Base-by-base conservation (phyloP, 2,113 vertebrate species). In the Arvicanthis niloticus region DNA sequence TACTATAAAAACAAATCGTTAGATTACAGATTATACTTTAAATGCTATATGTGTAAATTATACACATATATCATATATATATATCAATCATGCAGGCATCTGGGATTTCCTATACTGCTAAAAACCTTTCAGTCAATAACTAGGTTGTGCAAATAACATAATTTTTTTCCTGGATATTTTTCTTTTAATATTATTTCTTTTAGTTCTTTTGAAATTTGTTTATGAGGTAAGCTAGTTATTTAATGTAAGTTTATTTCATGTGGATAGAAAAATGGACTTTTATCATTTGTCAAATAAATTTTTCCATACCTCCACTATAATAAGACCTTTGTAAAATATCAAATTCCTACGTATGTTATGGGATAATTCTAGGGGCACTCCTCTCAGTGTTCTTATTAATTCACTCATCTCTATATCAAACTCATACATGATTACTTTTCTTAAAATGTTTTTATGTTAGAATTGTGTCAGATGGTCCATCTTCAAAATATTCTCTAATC, bases 271-370 rank as follows among this genome's bases (percentile, higher is more conserved):
- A 11, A n/a, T 93, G 8, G 80, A 9, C 2, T 78, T 93, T 48
- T 75, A 91, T 40, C 48, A 93, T 89, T 78, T 94, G 37, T 42
- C 85, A 91, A 89, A 82, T 80, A 92, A 96, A 48, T 1, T 7
- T 2, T 73, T 94, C 60, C 4, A 53, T 77, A 8, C 29, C 5
- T 60, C 51, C 62, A 53, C 7, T 78, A 56, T 62, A 58, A 37
- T 81, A 75, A 45, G 21, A 53, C 76, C 29, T 93, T 73, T 88
- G 75, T n/a, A 76, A 85, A 78, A 9, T 37, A 87, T 45, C 77
- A 94, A 75, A 94, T 96, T 73, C 4, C 37, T 15, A 68, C 5
- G 24, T 80, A 37, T 7, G 9, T 45, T 81, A 12, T 45, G 8
- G 24, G 9, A 88, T 26, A 72, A 10, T 70, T 70, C 82, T 40